A percentile compares a stretch with the other conserved stretches of the same genome.
These are phyloP conservation scores for Hippopotamyrus pictus DNA, from an alignment of 2,797 vertebrate species.

Conservation along the genomic window DNA sequence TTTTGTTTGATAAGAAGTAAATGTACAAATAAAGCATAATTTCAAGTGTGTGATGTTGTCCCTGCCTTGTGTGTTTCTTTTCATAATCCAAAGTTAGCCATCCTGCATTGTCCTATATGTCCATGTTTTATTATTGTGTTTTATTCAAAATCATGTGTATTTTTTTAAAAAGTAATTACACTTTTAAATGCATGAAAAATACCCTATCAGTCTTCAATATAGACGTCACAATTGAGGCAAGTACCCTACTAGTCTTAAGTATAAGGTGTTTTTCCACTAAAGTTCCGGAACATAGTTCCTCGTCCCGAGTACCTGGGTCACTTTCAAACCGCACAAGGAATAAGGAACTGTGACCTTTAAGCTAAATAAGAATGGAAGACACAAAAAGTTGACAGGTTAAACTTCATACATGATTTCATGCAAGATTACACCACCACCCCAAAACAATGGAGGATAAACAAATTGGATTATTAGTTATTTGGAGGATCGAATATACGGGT, in stretches of 20 bases:
- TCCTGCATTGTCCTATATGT: neutral
- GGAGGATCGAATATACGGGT: neutral
- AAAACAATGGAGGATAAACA: neutral
- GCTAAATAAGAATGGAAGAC: neutral
- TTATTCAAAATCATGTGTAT: neutral
- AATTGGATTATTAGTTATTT: neutral
- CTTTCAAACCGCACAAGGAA: neutral
- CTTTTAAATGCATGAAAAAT: neutral
- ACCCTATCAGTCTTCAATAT: neutral
- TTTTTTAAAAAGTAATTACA: neutral
- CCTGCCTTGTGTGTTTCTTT: neutral
- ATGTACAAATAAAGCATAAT: neutral
- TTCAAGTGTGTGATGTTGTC: neutral
- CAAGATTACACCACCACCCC: neutral
- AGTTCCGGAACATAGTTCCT: neutral
- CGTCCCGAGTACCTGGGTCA: neutral
- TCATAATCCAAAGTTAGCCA: neutral
- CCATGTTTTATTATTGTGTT: neutral
- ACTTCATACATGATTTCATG: neutral
- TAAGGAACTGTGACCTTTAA: neutral
- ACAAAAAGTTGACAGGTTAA: neutral
- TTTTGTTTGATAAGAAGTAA: neutral
- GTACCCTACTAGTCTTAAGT: neutral
- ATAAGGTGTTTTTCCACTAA: neutral
- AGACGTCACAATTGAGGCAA: neutral